phyloP scores from a whole-genome alignment of 2,113 vertebrate species.

The Hydropotes inermis region DNA sequence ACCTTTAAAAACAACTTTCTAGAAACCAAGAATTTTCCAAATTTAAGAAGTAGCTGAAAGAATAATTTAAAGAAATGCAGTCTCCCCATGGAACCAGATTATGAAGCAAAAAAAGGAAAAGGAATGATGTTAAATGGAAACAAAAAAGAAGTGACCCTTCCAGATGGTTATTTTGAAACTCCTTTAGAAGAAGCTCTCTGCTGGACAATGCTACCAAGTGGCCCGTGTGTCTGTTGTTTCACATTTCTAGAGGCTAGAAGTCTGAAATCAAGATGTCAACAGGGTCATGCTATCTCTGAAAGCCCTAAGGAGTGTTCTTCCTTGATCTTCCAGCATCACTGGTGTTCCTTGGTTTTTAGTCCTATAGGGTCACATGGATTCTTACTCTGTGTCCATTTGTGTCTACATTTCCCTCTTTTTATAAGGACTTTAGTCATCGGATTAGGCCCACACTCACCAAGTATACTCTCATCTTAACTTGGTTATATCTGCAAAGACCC shows the following conservation, averaged over 20 bases:
- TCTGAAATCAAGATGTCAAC: neutral
- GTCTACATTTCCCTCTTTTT: neutral
- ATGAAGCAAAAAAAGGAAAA: neutral
- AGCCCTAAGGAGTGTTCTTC: neutral
- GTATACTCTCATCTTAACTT: neutral
- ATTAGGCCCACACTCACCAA: neutral
- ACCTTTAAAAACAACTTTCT: slow-evolving; percentile 22
- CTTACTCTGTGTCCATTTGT: neutral
- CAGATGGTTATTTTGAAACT: neutral
- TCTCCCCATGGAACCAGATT: neutral
- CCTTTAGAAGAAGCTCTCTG: neutral
- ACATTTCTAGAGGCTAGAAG: neutral
- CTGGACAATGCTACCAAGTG: neutral
- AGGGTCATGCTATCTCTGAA: neutral
- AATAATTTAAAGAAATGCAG: neutral
- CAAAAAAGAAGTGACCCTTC: neutral
- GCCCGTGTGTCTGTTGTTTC: neutral
- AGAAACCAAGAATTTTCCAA: slow-evolving; percentile 33
- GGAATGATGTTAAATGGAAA: neutral
- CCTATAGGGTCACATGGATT: neutral
- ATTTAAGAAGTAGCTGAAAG: neutral
- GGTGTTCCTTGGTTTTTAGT: neutral
- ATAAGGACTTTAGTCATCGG: neutral
- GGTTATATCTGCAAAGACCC: neutral
- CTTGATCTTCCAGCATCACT: neutral